phyloP scores from a whole-genome alignment of 1,140 invertebrate species.

The Holcopasites calliopsidis region DNA sequence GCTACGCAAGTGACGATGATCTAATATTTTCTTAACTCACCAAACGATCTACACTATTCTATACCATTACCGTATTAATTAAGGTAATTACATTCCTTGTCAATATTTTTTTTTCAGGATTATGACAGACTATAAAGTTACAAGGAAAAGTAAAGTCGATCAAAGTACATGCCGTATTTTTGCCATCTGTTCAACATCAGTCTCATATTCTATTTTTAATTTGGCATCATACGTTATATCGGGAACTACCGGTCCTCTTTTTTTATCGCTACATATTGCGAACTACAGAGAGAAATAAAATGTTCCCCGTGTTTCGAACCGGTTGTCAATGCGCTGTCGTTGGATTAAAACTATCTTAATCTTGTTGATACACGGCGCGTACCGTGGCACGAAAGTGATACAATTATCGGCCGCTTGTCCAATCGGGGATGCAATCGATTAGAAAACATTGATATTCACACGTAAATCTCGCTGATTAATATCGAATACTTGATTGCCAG shows the following conservation, averaged over 20 bases:
- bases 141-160: no score
- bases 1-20: neutral
- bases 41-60: neutral
- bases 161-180: no score
- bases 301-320: neutral
- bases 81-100: no score
- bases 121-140: no score
- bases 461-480: neutral
- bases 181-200: no score
- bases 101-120: no score
- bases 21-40: neutral
- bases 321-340: neutral
- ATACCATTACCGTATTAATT: no score
- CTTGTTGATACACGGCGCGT: neutral
- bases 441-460: constrained; percentile 5
- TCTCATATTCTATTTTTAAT: constrained; percentile 15
- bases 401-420: constrained; percentile 13
- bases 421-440: constrained; percentile 15
- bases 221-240: neutral
- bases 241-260: neutral
- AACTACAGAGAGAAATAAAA: neutral
- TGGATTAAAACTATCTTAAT: neutral
- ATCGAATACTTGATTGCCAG: neutral
- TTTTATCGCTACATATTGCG: neutral
- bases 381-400: constrained; percentile 7